Base-by-base conservation (phyloP, 2,113 vertebrate genomes). In the Aepyceros melampus region DNA sequence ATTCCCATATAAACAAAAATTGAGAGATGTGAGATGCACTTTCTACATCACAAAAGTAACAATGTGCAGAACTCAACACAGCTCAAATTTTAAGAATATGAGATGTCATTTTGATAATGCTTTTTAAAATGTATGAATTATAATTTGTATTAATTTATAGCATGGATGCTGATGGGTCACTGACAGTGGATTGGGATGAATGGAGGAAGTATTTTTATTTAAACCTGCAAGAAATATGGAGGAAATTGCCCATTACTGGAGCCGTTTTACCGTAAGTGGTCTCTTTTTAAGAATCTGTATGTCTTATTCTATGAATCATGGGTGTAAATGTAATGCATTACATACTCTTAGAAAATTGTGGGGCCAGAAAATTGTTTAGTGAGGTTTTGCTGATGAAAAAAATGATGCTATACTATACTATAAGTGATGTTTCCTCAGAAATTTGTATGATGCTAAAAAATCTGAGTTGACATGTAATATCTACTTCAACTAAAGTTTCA, bases 191-290 rank as follows among this genome's bases (percentile, higher is more conserved):
- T 25, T 95, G 89, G 82, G 56, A 74, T 17, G 67, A 91, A 55
- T 91, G 89, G 67, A 95, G 29, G 23, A 91, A 79, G 11, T 55
- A 91, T 55, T 95, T 86, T 86, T 91, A 91, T 62, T 86, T 78
- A 91, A 79, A 79, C n/a, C 47, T 79, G 55, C 21, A 95, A 91
- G 31, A 91, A 47, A 78, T 95, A 49, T 95, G 76, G 88, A 91
- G n/a, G 43, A 84, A 78, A 60, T 91, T 51, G 36, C 29, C 31
- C n/a, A 6, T 53, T 53, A 64, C 45, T 51, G 21, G 81, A 43
- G 78, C 29, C 5, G 4, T 64, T 64, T 91, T 79, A 45, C 67
- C 0, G 29, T 91, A 86, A 95, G 94, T 64, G 55, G 3, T 23
- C 33, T 91, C 21, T 78, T 95, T 79, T 78, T 16, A 78, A 12